phyloP scores from a whole-genome alignment of 2,113 vertebrate species.

The Ranitomeya variabilis region DNA sequence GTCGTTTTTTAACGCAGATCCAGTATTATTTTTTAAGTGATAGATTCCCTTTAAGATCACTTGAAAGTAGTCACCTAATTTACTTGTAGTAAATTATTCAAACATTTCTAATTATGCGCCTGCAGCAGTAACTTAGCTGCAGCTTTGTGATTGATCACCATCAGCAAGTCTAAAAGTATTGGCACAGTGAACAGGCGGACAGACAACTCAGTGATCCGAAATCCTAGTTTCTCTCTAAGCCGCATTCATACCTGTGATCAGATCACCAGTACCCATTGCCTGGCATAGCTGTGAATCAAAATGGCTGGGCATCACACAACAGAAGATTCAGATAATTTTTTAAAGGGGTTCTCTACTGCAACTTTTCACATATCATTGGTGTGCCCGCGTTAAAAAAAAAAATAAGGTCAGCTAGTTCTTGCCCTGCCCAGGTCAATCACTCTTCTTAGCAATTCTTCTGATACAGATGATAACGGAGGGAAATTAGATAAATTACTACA shows the following conservation, averaged over 20 bases:
- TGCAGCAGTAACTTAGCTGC: slow-evolving; percentile 16
- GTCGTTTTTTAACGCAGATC: neutral
- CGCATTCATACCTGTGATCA: neutral
- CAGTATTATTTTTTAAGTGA: slow-evolving; percentile 18
- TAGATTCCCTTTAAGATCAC: slow-evolving; percentile 27
- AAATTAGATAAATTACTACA: no score
- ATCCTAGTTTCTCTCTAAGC: neutral
- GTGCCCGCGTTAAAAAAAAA: no score
- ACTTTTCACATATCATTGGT: no score
- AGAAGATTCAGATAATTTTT: neutral
- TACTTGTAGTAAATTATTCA: slow-evolving; percentile 52
- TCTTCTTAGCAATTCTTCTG: no score
- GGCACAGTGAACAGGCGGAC: neutral
- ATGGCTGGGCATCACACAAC: neutral
- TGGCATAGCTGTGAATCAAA: neutral
- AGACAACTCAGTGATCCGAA: slow-evolving; percentile 2
- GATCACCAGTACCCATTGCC: neutral
- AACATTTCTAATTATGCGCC: slow-evolving; percentile 43
- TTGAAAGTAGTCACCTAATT: slow-evolving; percentile 33
- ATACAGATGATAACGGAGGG: no score
- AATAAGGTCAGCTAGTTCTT: no score
- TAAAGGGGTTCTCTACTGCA: no score
- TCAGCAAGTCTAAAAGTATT: slow-evolving; percentile 13
- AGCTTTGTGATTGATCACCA: slow-evolving; percentile 39
- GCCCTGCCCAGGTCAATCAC: no score